Base-by-base conservation (phyloP, 2,888 invertebrate species). In the Ennomos quercinarius region DNA sequence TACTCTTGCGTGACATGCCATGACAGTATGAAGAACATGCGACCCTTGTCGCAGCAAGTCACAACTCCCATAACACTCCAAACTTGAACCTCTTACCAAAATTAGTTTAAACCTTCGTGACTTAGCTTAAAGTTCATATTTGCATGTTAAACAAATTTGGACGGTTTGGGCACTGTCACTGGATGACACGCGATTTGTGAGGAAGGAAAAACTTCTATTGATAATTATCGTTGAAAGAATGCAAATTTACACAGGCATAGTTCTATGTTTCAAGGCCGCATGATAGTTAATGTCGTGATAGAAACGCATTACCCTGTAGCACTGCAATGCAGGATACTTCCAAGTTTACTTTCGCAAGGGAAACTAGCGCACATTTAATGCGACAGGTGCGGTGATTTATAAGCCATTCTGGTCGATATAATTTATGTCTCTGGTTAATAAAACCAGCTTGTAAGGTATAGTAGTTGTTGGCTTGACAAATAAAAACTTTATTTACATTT, bases 151-250 rank as follows among this genome's bases (percentile, higher is more conserved):
- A 41, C 17, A 39, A 8, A 35, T 53, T 50, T n/a, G 13, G 58
- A 58, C 42, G 10, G 27, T 50, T 50, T n/a, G 13, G 58, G 61
- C 40, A 38, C 50, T 66, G 70, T 74, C 66, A 66, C 61, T 41
- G 57, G 57, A 59, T 55, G 51, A 61, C 81, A 83, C 79, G 80
- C 81, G 67, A 81, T 78, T 70, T 63, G 61, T 68, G 54, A 75
- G 69, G 50, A 67, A 67, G 61, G 63, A 66, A n/a, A 63, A 65
- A 66, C 46, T 70, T 67, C 51, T 63, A 65, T 66, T 67, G 65
- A 67, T 62, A 68, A 69, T 73, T 66, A 66, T 61, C 57, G 54
- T 68, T 27, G 53, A 61, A 68, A 57, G 57, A 66, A 36, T 52
- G 49, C 51, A 40, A 47, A 17, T 46, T 17, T 53, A 50, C 40